A percentile compares a stretch with the other conserved stretches of the same genome.
Conservation (phyloP, 92 coral and sea anemone genomes). For the Phenganax stokvisi region DNA sequence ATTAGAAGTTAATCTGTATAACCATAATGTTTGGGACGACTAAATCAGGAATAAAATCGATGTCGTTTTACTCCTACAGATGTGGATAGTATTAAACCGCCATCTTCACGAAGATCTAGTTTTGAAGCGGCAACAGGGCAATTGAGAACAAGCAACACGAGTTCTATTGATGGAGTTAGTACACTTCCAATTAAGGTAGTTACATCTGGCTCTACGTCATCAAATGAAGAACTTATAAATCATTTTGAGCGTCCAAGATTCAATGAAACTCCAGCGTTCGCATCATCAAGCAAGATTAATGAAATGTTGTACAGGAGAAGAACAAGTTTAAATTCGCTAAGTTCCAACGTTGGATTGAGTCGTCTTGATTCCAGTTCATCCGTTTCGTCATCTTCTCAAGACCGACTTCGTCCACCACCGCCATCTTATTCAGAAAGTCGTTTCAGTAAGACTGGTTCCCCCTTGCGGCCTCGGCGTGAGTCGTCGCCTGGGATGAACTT, state of each 20-base stretch:
- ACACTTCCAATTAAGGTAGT: not conserved
- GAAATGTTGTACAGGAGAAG: constrained; percentile 28
- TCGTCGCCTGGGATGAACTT: constrained; percentile 25
- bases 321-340: not conserved
- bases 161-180: constrained; percentile 10
- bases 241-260: constrained; percentile 13
- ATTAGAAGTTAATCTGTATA: too few relatives aligned
- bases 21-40: too few relatives aligned
- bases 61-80: not conserved
- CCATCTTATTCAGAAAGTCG: constrained; percentile 35
- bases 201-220: constrained; percentile 5
- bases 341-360: not conserved
- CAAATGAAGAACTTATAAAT: constrained; percentile 15
- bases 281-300: constrained; percentile 29
- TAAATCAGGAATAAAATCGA: too few relatives aligned
- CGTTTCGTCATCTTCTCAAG: constrained; percentile 6
- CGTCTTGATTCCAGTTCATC: constrained; percentile 28
- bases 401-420: constrained; percentile 34
- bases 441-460: constrained; percentile 24
- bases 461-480: constrained; percentile 15
- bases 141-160: constrained; percentile 23
- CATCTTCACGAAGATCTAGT: constrained; percentile 24
- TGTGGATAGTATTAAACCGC: constrained; percentile 14
- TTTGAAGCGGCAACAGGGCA: constrained; percentile 30
- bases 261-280: constrained; percentile 27